Percentiles rank a stretch among this genome's conserved stretches.
Evolutionary conservation across 2,888 invertebrate genomes (phyloP).

Genomic region (Coremacera marginata): DNA sequence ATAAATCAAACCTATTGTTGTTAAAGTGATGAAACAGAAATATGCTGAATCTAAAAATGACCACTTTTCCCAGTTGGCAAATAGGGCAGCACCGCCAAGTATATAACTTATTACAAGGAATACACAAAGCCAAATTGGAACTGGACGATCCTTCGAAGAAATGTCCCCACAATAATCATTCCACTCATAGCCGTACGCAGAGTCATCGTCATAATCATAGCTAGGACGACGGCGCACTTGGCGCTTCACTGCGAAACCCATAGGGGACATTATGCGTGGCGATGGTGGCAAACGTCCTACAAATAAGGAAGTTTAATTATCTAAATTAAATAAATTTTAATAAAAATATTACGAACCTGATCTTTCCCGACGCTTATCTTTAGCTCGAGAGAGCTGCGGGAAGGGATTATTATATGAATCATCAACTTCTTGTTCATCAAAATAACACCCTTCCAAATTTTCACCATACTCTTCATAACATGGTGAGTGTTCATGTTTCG

Average conservation of each 20-base stretch:
- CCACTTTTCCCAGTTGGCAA: constrained; percentile 89
- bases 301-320: neutral
- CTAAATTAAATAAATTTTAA: neutral
- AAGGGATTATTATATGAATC: constrained; percentile 19
- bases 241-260: constrained; percentile 76
- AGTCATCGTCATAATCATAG: constrained; percentile 74
- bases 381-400: constrained; percentile 40
- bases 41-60: constrained; percentile 88
- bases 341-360: constrained; percentile 35
- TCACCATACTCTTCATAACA: constrained; percentile 61
- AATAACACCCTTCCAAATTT: constrained; percentile 58
- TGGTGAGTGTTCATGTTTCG: constrained; percentile 55
- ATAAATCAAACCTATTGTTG: constrained; percentile 79
- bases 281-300: constrained; percentile 68
- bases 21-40: constrained; percentile 93
- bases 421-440: constrained; percentile 49
- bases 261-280: constrained; percentile 77
- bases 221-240: constrained; percentile 71
- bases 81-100: constrained; percentile 87
- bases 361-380: constrained; percentile 48
- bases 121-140: constrained; percentile 91
- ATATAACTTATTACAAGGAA: constrained; percentile 91
- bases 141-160: constrained; percentile 73
- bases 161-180: constrained; percentile 69
- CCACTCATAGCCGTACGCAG: constrained; percentile 73